Evolutionary conservation across 2,888 invertebrate genomes (phyloP), one percentile per base, ranked within the genome.

Genomic region (Leptinotarsa haldemani): DNA sequence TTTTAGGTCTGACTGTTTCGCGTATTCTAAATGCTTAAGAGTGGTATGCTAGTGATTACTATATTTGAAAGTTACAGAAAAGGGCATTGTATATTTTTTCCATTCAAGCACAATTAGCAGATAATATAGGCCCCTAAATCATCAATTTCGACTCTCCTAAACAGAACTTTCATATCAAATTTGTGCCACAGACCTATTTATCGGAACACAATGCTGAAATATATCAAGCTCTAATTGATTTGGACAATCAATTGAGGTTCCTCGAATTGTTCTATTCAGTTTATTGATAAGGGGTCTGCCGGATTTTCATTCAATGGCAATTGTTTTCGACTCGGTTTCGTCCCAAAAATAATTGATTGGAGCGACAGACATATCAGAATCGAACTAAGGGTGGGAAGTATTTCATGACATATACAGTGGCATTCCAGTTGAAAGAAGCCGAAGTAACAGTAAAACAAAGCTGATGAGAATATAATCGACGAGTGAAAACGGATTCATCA

Each of bases 201-300:
- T 71, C 48, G 40, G 48, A 48, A 64, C 65, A 71, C 71, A 70
- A 74, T 74, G 61, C 58, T 65, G 65, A 69, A 68, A 68, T 68
- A 74, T 74, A 74, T 71, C 71, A 58, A 69, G 71, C 65, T 71
- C 69, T 74, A 74, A 74, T 74, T 74, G 71, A 71, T 71, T 71
- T 69, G 22, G 68, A 58, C 74, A 69, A 50, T 56, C 63, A 52
- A 53, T 73, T 65, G 65, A 66, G 74, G 64, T 69, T 69, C 64
- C 74, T 74, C 30, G 68, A 71, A 71, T 68, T 53, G 68, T 68
- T 68, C 46, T 25, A 56, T 68, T 15, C 48, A 46, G 30, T 67
- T 66, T 18, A 53, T 67, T 56, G 68, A 68, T 68, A 52, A 67
- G 46, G 68, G 68, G 68, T 46, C 68, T 56, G 47, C 56, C 68